Conservation (phyloP, 2,113 vertebrate genomes). For the Physeter macrocephalus region DNA sequence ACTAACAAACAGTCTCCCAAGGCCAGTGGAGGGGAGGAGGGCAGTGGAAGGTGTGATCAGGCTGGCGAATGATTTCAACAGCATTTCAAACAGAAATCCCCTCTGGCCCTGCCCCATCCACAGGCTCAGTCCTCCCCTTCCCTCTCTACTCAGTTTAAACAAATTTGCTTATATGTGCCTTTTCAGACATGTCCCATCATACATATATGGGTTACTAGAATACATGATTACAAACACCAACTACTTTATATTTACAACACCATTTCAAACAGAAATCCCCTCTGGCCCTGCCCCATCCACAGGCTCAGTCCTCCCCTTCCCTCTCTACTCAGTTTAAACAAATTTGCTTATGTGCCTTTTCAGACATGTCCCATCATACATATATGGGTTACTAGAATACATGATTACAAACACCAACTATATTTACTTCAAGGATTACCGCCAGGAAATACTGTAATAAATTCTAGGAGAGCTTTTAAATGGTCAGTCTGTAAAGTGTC, state of each 20-base stretch:
- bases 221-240: neutral
- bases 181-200: neutral
- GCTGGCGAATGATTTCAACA: neutral
- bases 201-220: neutral
- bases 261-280: neutral
- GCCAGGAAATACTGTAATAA: neutral
- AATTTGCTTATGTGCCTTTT: neutral
- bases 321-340: neutral
- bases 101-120: neutral
- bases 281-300: neutral
- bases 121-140: neutral
- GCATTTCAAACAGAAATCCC: neutral
- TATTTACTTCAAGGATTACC: neutral
- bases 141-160: neutral
- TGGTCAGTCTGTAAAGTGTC: fast-evolving
- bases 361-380: neutral
- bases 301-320: neutral
- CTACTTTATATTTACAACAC: too few species aligned
- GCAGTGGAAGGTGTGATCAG: neutral
- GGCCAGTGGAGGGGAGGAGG: neutral
- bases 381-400: neutral
- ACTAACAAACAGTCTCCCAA: neutral
- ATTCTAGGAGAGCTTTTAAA: constrained; percentile 23
- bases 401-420: neutral
- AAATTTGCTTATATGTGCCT: neutral